Evolutionary conservation across 2,888 invertebrate genomes (phyloP), one percentile per base, ranked within the genome.

Genomic region (Xylophagus ater): DNA sequence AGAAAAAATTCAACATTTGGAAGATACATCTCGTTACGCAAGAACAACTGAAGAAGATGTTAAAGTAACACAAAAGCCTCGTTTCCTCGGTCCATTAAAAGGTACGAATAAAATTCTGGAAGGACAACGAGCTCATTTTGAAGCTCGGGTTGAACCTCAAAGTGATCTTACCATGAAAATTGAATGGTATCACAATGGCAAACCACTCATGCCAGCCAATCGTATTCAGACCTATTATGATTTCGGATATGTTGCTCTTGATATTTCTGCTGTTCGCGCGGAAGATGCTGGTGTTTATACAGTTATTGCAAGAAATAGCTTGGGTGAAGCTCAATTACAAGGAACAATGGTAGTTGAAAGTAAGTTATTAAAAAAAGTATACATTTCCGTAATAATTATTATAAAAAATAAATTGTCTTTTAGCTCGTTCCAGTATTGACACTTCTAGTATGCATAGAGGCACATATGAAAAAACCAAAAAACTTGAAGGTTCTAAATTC

Each of bases 171-270:
- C 84, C 14, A 81, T 97, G 81, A 76, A 76, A 55, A 81, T 92
- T 45, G 94, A 96, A 67, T 98, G 97, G 97, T 93, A 89, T 60
- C 89, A 89, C 56, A 94, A 98, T 65, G 94, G 92, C 37, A 81
- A 85, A 58, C 80, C 88, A 45, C 81, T 98, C 43, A 83, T 81
- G 57, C 78, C 80, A 43, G 89, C 89, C 24, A 88, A 84, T 56
- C 78, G 96, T 51, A 96, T 90, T 57, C 90, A 90, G 65, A 89
- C 87, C 7, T 87, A 88, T 59, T 84, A 93, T 54, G 94, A 97
- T 64, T 96, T 97, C 66, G 96, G 96, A 42, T 94, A 93, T 58
- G 93, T 96, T 14, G 90, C 94, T 23, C 72, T 98, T 48, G 96
- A 97, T 56, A 90, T 97, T 52, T 71, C 89, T 42, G 88, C 84